phyloP scores from a whole-genome alignment of 2,113 vertebrate genomes.

The Scomber japonicus region DNA sequence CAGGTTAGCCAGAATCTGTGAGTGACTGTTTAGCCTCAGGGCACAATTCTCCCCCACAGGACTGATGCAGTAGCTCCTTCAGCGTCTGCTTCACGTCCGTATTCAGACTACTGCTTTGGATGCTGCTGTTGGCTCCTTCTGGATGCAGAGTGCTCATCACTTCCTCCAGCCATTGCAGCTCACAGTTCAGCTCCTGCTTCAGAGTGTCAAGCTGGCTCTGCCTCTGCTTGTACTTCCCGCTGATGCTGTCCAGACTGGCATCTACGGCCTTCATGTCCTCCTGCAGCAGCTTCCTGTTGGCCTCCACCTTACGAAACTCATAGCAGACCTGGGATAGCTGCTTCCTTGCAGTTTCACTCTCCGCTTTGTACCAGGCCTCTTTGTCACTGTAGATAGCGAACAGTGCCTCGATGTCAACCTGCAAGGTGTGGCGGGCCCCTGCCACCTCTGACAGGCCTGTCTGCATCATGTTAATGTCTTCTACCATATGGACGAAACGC shows the following conservation, averaged over 20 bases:
- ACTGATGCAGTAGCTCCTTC: conserved; percentile 84
- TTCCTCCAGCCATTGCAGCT: conserved; percentile 90
- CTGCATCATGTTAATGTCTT: conserved; percentile 85
- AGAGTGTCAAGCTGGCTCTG: conserved; percentile 86
- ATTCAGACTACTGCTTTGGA: conserved; percentile 70
- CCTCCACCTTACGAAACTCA: conserved; percentile 87
- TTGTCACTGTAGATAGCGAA: conserved; percentile 90
- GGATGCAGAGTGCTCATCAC: conserved; percentile 82
- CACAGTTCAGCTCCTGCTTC: conserved; percentile 86
- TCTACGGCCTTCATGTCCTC: conserved; percentile 84
- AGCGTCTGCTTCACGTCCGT: conserved; percentile 84
- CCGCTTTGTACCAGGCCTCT: conserved; percentile 91
- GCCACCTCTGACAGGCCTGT: conserved; percentile 77
- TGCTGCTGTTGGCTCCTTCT: conserved; percentile 61
- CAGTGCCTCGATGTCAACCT: conserved; percentile 89
- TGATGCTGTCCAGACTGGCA: conserved; percentile 74
- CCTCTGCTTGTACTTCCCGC: conserved; percentile 81
- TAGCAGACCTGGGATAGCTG: conserved; percentile 89
- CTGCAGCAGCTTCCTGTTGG: conserved; percentile 85
- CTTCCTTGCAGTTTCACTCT: conserved; percentile 85
- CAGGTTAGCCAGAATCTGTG: conserved; percentile 67
- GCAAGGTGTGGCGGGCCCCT: conserved; percentile 81
- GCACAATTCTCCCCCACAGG: conserved; percentile 81
- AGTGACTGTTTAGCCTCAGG: conserved; percentile 78
- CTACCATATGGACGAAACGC: conserved; percentile 87